Evolutionary conservation across 92 coral and sea anemone genomes (phyloP).

Genomic region (Chrysogorgia sp.): DNA sequence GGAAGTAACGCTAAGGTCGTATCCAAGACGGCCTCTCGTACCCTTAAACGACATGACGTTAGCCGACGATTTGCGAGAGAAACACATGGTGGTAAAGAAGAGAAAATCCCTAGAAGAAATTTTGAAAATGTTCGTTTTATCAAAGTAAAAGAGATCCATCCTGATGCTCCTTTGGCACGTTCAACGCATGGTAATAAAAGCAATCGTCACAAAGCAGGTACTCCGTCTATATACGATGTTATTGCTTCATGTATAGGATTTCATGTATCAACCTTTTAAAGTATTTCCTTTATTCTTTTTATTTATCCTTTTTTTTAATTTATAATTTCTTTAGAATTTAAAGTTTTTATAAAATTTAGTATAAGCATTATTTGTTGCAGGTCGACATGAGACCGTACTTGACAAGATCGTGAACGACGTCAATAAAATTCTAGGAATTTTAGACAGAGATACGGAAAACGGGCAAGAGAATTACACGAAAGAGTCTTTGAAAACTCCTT

Average conservation of each 20-base stretch:
- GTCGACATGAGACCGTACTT: slow-evolving; percentile 5
- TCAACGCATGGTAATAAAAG: neutral
- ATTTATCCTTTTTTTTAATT: no score
- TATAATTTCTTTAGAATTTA: no score
- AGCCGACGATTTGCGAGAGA: neutral
- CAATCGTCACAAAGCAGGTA: neutral
- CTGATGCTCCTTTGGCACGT: slow-evolving; percentile 33
- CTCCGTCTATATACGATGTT: neutral
- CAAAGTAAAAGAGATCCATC: slow-evolving; percentile 43
- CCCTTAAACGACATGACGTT: neutral
- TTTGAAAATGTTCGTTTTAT: slow-evolving; percentile 24
- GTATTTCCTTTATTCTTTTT: no score
- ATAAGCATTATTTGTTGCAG: slow-evolving; percentile 33
- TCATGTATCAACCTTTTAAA: no score
- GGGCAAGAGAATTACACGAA: neutral
- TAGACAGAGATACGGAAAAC: slow-evolving; percentile 6
- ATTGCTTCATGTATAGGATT: neutral
- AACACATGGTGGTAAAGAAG: neutral
- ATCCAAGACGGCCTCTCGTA: neutral
- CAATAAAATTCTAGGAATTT: slow-evolving; percentile 28
- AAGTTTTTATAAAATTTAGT: neutral
- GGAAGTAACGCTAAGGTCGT: neutral
- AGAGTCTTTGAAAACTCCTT: neutral
- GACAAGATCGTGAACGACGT: slow-evolving; percentile 32
- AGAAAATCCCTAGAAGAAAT: neutral